Evolutionary conservation across 2,113 vertebrate species (phyloP).

Genomic region (Mixornis gularis): DNA sequence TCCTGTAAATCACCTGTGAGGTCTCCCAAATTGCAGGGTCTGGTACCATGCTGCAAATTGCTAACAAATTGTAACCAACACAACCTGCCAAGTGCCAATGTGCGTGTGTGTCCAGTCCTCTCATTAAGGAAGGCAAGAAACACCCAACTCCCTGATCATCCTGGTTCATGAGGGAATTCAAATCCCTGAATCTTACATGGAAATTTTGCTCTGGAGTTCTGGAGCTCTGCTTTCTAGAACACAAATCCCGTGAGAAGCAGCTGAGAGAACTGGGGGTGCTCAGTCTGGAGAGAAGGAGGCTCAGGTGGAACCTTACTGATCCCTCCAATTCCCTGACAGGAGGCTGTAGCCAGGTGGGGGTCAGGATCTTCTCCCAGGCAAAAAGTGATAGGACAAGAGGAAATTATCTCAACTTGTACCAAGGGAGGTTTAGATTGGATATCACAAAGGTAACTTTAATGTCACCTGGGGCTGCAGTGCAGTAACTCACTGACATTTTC

Average conservation of each 20-base stretch:
- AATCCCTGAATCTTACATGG: background rate
- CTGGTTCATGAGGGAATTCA: background rate
- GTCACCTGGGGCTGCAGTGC: fast-evolving
- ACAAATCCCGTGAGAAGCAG: fast-evolving
- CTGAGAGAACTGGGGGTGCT: background rate
- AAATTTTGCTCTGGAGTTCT: background rate
- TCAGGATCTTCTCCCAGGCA: background rate
- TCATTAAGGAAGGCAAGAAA: background rate
- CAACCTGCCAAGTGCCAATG: background rate
- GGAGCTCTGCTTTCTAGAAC: background rate
- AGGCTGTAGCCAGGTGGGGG: background rate
- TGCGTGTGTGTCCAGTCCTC: background rate
- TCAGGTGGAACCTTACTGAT: background rate
- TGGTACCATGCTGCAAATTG: background rate
- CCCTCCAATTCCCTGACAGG: background rate
- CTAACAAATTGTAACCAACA: background rate
- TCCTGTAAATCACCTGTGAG: constrained; percentile 12
- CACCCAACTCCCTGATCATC: background rate
- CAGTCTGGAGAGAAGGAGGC: background rate
- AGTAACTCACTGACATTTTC: background rate
- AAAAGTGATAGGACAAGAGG: background rate
- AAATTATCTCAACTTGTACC: background rate
- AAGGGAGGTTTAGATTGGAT: background rate
- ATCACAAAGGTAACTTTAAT: background rate
- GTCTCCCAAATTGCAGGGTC: constrained; percentile 10